Evolutionary conservation across 2,888 invertebrate species (phyloP).

Genomic region (Andrena camellia): DNA sequence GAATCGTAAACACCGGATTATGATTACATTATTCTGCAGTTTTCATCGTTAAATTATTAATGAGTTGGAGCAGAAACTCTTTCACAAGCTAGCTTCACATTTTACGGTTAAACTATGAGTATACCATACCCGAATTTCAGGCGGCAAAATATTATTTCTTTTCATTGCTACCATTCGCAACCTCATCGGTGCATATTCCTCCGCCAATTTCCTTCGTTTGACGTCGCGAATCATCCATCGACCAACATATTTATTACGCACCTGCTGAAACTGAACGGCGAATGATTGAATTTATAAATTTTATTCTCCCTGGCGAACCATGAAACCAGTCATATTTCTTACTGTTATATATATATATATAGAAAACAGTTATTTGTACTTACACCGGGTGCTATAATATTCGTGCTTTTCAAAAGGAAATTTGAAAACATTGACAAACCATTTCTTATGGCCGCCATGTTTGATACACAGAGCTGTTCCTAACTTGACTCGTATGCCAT

Average conservation of each 20-base stretch:
- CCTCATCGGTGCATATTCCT: constrained; percentile 91
- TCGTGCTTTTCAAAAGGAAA: constrained; percentile 55
- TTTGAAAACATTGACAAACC: constrained; percentile 61
- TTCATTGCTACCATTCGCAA: constrained; percentile 93
- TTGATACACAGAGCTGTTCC: background rate
- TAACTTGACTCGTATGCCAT: background rate
- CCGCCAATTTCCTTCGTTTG: constrained; percentile 91
- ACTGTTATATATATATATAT: background rate
- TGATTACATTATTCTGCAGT: too few relatives aligned
- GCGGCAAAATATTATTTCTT: constrained; percentile 94
- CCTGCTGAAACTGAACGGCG: constrained; percentile 88
- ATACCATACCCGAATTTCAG: constrained; percentile 87
- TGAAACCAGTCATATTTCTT: background rate
- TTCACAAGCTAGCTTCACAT: background rate
- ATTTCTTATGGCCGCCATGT: constrained; percentile 65
- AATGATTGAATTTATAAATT: background rate
- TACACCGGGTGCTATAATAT: constrained; percentile 64
- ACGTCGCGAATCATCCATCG: constrained; percentile 92
- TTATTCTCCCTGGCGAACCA: background rate
- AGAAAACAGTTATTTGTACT: constrained; percentile 38
- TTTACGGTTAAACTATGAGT: constrained; percentile 6
- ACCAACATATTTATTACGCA: constrained; percentile 87
- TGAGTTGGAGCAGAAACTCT: too few relatives aligned
- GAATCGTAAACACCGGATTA: too few relatives aligned
- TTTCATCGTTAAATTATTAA: background rate